These are phyloP conservation scores for Tribolium madens DNA, from an alignment of 1,140 invertebrate species.

Conservation along the genomic window DNA sequence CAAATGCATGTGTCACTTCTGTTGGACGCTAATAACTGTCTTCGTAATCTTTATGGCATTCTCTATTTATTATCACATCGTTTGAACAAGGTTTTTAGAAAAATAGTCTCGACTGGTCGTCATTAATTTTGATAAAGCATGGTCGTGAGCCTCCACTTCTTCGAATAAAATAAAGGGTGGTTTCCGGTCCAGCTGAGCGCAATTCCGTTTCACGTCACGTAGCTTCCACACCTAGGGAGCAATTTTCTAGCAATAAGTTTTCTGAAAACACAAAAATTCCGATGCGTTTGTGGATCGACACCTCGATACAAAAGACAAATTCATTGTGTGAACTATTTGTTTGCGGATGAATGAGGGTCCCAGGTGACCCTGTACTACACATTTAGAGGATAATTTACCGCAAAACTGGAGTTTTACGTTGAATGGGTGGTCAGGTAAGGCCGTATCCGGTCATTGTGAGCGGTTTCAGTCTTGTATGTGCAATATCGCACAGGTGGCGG, in stretches of 20 bases:
- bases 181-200: slow-evolving; percentile 29
- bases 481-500: slow-evolving; percentile 39
- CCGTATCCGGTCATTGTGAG: slow-evolving; percentile 41
- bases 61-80: slow-evolving; percentile 17
- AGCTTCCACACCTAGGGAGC: slow-evolving; percentile 21
- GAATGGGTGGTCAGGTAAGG: slow-evolving; percentile 34
- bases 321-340: slow-evolving; percentile 36
- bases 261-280: slow-evolving; percentile 17
- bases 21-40: background rate
- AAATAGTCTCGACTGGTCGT: background rate
- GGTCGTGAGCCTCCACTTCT: background rate
- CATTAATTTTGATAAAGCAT: slow-evolving; percentile 4
- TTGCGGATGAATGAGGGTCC: slow-evolving; percentile 29
- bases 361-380: slow-evolving; percentile 7
- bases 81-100: slow-evolving; percentile 1
- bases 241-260: slow-evolving; percentile 36
- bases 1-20: background rate
- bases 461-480: background rate
- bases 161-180: slow-evolving; percentile 10
- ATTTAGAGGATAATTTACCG: slow-evolving; percentile 25
- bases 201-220: slow-evolving; percentile 30
- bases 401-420: slow-evolving; percentile 28
- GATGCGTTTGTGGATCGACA: slow-evolving; percentile 30
- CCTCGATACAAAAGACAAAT: slow-evolving; percentile 25
- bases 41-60: background rate